Evolutionary conservation across 2,113 vertebrate genomes (phyloP).

Genomic region (Nanger granti): DNA sequence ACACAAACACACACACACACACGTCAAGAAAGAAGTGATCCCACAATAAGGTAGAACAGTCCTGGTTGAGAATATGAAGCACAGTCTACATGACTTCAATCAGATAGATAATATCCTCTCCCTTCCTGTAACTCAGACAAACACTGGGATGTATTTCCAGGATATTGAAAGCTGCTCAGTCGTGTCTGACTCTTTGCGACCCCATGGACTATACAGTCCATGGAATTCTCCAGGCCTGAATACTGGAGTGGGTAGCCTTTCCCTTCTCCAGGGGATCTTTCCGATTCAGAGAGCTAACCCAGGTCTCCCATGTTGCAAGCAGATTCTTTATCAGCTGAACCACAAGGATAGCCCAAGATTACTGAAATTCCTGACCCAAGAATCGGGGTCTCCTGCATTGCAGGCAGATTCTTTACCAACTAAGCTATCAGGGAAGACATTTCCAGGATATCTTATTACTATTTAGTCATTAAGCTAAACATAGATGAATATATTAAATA

Average conservation of each 20-base stretch:
- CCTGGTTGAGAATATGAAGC: not conserved
- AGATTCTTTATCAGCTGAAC: not conserved
- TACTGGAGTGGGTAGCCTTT: not conserved
- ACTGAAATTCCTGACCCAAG: not conserved
- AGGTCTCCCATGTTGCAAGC: accelerated
- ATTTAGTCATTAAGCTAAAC: not conserved
- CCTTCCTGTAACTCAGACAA: not conserved
- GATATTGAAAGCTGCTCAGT: not conserved
- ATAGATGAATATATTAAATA: not conserved
- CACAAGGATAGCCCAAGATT: not conserved
- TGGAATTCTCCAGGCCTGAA: not conserved
- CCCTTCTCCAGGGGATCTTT: not conserved
- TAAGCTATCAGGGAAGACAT: not conserved
- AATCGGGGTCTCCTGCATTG: not conserved
- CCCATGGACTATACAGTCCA: not conserved
- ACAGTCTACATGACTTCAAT: not conserved
- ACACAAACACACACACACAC: not conserved
- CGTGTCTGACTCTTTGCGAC: not conserved
- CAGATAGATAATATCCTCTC: not conserved
- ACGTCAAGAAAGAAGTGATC: not conserved
- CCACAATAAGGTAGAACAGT: not conserved
- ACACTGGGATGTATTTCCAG: not conserved
- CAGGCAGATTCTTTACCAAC: not conserved
- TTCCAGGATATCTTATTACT: not conserved
- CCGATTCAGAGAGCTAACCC: not conserved